Evolutionary conservation across 2,797 vertebrate species (phyloP).

Genomic region (Spinus pinus): DNA sequence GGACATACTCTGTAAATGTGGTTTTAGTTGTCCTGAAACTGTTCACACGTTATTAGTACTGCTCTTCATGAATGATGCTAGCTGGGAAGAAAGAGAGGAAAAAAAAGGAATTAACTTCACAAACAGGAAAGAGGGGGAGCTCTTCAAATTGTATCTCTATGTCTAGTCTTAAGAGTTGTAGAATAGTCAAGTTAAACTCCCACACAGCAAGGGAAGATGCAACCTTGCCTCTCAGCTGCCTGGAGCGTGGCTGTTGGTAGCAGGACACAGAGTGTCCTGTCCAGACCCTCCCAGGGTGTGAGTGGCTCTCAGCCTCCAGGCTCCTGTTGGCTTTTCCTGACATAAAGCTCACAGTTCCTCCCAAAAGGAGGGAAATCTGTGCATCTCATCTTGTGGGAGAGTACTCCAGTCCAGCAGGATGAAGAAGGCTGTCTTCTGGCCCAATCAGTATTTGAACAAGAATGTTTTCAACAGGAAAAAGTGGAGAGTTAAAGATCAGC

Average conservation of each 20-base stretch:
- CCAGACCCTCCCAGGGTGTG: background rate
- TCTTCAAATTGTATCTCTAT: background rate
- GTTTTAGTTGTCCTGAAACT: slow-evolving; percentile 7
- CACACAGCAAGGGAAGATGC: background rate
- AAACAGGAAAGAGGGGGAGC: background rate
- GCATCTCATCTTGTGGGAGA: background rate
- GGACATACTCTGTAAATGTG: slow-evolving; percentile 22
- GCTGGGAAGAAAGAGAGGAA: background rate
- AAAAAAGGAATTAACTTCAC: background rate
- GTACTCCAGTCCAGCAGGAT: background rate
- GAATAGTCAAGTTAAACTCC: background rate
- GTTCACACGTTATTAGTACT: background rate
- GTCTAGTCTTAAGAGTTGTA: background rate
- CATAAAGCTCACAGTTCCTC: background rate
- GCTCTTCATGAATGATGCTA: background rate
- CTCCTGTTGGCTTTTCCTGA: background rate
- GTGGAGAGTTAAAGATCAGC: background rate
- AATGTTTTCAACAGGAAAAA: background rate
- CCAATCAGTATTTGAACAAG: background rate
- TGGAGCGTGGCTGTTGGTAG: background rate
- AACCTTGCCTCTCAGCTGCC: background rate
- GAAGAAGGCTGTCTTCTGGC: background rate
- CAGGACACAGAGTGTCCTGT: background rate
- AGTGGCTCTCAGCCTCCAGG: background rate
- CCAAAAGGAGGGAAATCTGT: background rate